Conservation (phyloP, 92 coral and sea anemone species). For the Actinostola sp. region DNA sequence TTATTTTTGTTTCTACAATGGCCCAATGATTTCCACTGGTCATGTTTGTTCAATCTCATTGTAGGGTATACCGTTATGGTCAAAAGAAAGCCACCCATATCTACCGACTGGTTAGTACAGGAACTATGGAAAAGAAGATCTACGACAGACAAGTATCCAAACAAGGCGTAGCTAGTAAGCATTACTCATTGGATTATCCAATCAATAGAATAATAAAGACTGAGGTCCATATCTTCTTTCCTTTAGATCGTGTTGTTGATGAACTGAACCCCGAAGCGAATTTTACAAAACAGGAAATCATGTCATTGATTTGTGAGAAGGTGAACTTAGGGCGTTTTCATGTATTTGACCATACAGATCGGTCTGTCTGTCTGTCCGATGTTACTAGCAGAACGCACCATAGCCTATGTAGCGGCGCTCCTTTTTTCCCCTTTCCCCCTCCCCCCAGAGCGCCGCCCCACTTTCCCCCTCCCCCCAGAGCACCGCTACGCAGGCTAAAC, state of each 20-base stretch:
- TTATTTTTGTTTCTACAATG: too few species aligned
- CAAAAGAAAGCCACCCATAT: slow-evolving; percentile 86
- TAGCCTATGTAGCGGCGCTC: too few species aligned
- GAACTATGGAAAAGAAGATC: slow-evolving; percentile 97
- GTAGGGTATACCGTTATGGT: slow-evolving; percentile 94
- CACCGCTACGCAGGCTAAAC: too few species aligned
- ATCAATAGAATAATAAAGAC: too few species aligned
- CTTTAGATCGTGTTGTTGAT: slow-evolving; percentile 91
- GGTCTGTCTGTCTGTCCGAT: too few species aligned
- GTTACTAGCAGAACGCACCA: too few species aligned
- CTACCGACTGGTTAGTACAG: slow-evolving; percentile 85
- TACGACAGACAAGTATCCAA: slow-evolving; percentile 94
- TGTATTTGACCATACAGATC: background rate
- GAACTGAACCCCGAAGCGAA: slow-evolving; percentile 98
- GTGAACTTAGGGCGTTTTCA: slow-evolving; percentile 25
- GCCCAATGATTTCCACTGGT: too few species aligned
- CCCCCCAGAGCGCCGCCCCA: too few species aligned
- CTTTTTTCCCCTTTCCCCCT: too few species aligned
- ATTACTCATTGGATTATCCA: too few species aligned
- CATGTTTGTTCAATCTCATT: background rate
- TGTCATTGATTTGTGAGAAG: slow-evolving; percentile 87
- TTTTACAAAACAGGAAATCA: slow-evolving; percentile 93
- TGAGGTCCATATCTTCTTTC: too few species aligned
- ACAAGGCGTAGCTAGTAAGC: slow-evolving; percentile 94
- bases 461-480: too few species aligned